A percentile compares a stretch with the other conserved stretches of the same genome.
phyloP scores from a whole-genome alignment of 2,888 invertebrate genomes.

The Dione juno region DNA sequence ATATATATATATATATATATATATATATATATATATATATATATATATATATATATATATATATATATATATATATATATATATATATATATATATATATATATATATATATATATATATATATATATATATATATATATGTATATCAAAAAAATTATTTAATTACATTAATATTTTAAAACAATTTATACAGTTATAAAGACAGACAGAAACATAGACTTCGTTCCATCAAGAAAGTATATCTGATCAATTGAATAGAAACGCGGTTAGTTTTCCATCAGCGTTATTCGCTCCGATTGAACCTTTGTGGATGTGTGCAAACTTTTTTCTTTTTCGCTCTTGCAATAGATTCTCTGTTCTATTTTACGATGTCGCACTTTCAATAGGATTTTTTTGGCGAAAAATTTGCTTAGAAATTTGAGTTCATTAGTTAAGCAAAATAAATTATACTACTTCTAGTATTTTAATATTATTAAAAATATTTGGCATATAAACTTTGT shows the following conservation, averaged over 20 bases:
- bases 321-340: conserved; percentile 4
- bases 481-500: neutral
- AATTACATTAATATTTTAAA: neutral
- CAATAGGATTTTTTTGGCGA: neutral
- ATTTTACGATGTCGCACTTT: neutral
- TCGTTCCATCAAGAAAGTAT: neutral
- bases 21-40: too few relatives aligned
- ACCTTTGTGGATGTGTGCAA: conserved; percentile 17
- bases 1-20: too few relatives aligned
- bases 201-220: neutral
- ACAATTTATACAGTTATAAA: neutral
- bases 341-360: conserved; percentile 5
- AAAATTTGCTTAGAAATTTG: neutral
- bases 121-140: too few relatives aligned
- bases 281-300: conserved; percentile 4
- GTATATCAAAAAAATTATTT: too few relatives aligned
- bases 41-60: too few relatives aligned
- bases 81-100: too few relatives aligned
- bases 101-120: too few relatives aligned
- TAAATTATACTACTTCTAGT: too few relatives aligned
- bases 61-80: too few relatives aligned
- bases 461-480: too few relatives aligned
- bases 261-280: conserved; percentile 18
- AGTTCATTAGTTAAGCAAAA: too few relatives aligned
- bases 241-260: conserved; percentile 11